These are phyloP conservation scores for Drosophila kuntzei DNA, from an alignment of 2,888 invertebrate genomes.

Conservation along the genomic window DNA sequence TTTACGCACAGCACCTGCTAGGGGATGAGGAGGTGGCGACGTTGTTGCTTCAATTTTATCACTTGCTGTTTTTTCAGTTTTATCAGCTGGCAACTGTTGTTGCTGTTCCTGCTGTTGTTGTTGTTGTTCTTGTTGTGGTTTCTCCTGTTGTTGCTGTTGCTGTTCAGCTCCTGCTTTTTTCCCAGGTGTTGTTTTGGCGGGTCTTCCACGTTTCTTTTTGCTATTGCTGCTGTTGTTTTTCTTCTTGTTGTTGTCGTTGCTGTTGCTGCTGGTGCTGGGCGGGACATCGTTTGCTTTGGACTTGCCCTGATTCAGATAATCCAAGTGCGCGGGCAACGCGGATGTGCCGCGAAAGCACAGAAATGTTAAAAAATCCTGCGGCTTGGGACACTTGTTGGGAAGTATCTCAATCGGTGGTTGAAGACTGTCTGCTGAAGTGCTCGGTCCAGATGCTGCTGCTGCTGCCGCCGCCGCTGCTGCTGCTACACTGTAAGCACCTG, in stretches of 20 bases:
- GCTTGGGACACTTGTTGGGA: constrained; percentile 90
- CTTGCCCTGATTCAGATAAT: constrained; percentile 88
- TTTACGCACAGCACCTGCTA: constrained; percentile 87
- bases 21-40: constrained; percentile 35
- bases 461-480: constrained; percentile 63
- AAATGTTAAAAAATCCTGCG: constrained; percentile 94
- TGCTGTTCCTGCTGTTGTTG: constrained; percentile 53
- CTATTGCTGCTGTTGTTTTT: constrained; percentile 43
- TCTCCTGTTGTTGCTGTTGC: constrained; percentile 47
- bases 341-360: constrained; percentile 92
- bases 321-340: constrained; percentile 90
- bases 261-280: constrained; percentile 56
- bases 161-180: constrained; percentile 20
- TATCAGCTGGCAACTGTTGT: constrained; percentile 57
- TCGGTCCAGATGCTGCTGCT: constrained; percentile 66
- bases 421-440: constrained; percentile 88
- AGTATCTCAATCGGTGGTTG: constrained; percentile 88
- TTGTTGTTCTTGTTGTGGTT: constrained; percentile 75
- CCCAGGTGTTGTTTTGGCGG: constrained; percentile 67
- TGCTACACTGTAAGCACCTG: constrained; percentile 78
- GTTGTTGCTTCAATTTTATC: constrained; percentile 58
- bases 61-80: constrained; percentile 43
- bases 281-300: constrained; percentile 71
- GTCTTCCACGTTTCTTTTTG: constrained; percentile 69
- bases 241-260: constrained; percentile 43